Evolutionary conservation across 2,113 vertebrate species (phyloP), one percentile per base, ranked within the genome.

Genomic region (Vireo altiloquus): DNA sequence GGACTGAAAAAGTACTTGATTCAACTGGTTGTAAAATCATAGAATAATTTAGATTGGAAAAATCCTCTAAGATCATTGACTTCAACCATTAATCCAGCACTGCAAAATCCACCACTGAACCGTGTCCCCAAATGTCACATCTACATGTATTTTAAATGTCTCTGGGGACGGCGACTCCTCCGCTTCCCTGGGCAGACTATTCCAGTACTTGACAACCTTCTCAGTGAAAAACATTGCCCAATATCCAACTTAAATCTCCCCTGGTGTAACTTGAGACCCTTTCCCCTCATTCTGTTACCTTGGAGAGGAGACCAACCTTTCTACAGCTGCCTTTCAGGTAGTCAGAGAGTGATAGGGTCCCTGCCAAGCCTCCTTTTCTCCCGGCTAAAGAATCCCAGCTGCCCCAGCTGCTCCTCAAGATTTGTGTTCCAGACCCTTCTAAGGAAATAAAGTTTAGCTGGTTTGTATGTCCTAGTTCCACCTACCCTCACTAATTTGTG

Each of bases 161-260:
- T 54, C 24, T 30, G 22, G 14, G 30, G 30, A 35, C 0, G 0
- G 53, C 0, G 2, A 54, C 24, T 54, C 30, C 28, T 40, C 37
- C 44, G 8, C 33, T 59, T 74, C 17, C 21, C 9, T 14, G 9
- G 5, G 24, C 20, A 75, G 24, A 37, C 13, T 60, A 7, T 54
- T 60, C 20, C 4, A 4, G n/a, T 22, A 39, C 21, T 49, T 42
- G 15, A 37, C 8, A 81, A 65, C 14, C 7, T 6, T 47, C 75
- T 15, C 0, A 0, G 21, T 54, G 20, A 46, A 76, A 89, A 56
- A 53, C 25, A 7, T 0, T 47, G n/a, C 44, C 54, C 9, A 46
- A 7, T 27, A 33, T 31, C 33, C n/a, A 61, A 22, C 18, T n/a
- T 35, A 35, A 53, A 75, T 33, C 28, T 89, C 20, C 9, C 9